Evolutionary conservation across 2,888 invertebrate genomes (phyloP), one percentile per base, ranked within the genome.

Genomic region (Agelastica alni): DNA sequence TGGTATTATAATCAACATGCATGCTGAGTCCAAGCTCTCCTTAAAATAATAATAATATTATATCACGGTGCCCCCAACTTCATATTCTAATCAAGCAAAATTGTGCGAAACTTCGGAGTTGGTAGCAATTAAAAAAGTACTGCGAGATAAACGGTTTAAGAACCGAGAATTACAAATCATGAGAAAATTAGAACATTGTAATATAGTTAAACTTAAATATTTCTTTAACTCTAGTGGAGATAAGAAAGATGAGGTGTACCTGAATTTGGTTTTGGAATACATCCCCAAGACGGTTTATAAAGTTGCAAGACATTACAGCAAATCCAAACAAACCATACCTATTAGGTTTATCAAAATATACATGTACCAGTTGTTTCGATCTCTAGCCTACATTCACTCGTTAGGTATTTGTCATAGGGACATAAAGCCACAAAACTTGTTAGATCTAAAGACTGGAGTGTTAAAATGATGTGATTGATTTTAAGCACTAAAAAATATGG

Each of bases 221-320:
- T 99, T 96, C 90, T 99, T 99, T 87, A 99, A 99, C 85, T 98
- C 98, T 78, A 95, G 95, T 80, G 98, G 98, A 79, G 98, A 99
- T 84, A 98, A 96, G 96, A 98, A 97, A 83, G 98, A 99, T 84
- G 99, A 99, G 86, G 95, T 99, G 83, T 99, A 96, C 88, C 90
- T 99, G 84, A 99, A 99, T 85, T 85, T 99, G 86, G 98, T 99
- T 82, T 89, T 99, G 87, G 99, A 99, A 87, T 99, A 93, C 84
- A 97, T 99, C 83, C 99, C 99, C 66, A 99, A 99, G 87, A 99
- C 99, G 73, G 98, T 99, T 81, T 99, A 99, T 85, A 93, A 97
- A 88, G 97, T 99, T 76, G 96, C 99, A 75, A 89, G 98, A 81
- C 96, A 98, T 82, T 98, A 99, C 87, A 96, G 94, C 85, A 98